Conservation (phyloP, 2,797 vertebrate species). For the Parotocinclus haroldoi region DNA sequence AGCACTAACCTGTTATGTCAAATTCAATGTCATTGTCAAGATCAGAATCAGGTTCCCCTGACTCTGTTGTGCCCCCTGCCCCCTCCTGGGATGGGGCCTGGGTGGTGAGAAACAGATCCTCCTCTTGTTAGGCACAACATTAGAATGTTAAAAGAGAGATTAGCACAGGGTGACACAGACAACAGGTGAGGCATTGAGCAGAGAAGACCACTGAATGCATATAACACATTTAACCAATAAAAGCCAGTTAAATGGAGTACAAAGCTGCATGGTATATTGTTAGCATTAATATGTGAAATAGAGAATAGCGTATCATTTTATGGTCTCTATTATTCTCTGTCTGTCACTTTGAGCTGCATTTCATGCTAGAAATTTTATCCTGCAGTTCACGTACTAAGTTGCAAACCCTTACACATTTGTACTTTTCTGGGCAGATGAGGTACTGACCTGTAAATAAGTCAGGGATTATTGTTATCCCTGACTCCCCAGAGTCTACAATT, state of each 20-base stretch:
- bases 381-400: not conserved
- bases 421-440: slow-evolving; percentile 19
- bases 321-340: not conserved
- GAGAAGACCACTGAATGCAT: slow-evolving; percentile 25
- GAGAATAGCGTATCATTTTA: not conserved
- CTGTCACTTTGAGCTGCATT: not conserved
- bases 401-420: not conserved
- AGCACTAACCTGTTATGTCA: slow-evolving; percentile 68
- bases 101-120: slow-evolving; percentile 66
- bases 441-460: slow-evolving; percentile 71
- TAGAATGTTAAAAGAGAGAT: slow-evolving; percentile 70
- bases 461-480: slow-evolving; percentile 51
- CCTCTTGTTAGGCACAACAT: slow-evolving; percentile 80
- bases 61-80: slow-evolving; percentile 61
- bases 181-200: slow-evolving; percentile 50
- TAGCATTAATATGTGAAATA: slow-evolving; percentile 27
- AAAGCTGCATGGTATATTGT: slow-evolving; percentile 16
- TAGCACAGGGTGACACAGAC: slow-evolving; percentile 60
- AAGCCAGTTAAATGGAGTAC: slow-evolving; percentile 42
- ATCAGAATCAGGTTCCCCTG: slow-evolving; percentile 57
- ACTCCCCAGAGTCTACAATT: not conserved
- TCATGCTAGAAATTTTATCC: not conserved
- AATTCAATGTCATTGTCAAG: slow-evolving; percentile 35
- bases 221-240: slow-evolving; percentile 42
- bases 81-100: slow-evolving; percentile 67